Percentiles rank a stretch among this genome's conserved stretches.
Conservation (phyloP, 2,888 invertebrate genomes). For the Dasysyrphus albostriatus region DNA sequence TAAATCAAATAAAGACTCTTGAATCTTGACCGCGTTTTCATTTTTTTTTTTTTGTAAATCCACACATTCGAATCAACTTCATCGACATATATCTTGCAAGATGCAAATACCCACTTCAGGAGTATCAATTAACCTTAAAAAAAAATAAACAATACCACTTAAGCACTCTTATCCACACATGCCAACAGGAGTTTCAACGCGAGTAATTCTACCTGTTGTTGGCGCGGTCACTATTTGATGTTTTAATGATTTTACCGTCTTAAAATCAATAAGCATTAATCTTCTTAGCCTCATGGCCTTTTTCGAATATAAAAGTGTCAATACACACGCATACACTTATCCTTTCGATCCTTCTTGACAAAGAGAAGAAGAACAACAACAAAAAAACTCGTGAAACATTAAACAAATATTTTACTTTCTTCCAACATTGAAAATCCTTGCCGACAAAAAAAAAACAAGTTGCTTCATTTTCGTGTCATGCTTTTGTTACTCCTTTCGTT, state of each 20-base stretch:
- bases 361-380: not conserved
- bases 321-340: slow-evolving; percentile 43
- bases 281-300: slow-evolving; percentile 12
- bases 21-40: not conserved
- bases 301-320: slow-evolving; percentile 55
- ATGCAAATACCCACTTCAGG: slow-evolving; percentile 34
- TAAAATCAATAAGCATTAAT: slow-evolving; percentile 61
- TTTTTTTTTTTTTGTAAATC: not conserved
- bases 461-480: slow-evolving; percentile 36
- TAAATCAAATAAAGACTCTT: not conserved
- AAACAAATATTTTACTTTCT: slow-evolving; percentile 61
- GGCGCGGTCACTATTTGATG: slow-evolving; percentile 47
- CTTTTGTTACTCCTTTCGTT: slow-evolving; percentile 57
- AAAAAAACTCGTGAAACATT: slow-evolving; percentile 28
- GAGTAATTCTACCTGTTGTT: slow-evolving; percentile 31
- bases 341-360: slow-evolving; percentile 29
- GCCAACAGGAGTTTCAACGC: not conserved
- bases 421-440: slow-evolving; percentile 20
- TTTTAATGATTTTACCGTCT: slow-evolving; percentile 33
- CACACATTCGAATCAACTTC: not conserved
- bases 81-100: slow-evolving; percentile 27
- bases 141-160: slow-evolving; percentile 40
- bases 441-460: not conserved
- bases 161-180: slow-evolving; percentile 38
- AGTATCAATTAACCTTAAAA: slow-evolving; percentile 54